phyloP scores from a whole-genome alignment of 2,888 invertebrate species.

The Phyto melanocephala region DNA sequence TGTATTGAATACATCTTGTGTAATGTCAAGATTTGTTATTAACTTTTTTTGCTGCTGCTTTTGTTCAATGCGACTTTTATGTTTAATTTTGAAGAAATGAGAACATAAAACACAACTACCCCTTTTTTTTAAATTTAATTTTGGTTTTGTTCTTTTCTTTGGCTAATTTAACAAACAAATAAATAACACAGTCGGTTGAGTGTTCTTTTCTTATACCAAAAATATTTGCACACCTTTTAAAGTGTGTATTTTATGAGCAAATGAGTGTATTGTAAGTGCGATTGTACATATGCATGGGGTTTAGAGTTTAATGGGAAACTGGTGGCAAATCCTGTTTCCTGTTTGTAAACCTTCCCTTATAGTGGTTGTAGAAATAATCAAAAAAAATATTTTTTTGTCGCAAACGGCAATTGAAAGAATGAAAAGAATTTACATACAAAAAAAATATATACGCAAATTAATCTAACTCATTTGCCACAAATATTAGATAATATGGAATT shows the following conservation, averaged over 20 bases:
- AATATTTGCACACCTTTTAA: conserved; percentile 61
- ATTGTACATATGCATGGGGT: conserved; percentile 8
- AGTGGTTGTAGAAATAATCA: not conserved
- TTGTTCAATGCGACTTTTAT: conserved; percentile 1
- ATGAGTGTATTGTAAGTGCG: conserved; percentile 21
- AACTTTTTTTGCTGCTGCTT: conserved; percentile 33
- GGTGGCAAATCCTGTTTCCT: conserved; percentile 35
- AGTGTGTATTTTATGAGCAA: conserved; percentile 23
- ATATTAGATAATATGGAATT: too few species aligned
- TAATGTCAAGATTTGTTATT: conserved; percentile 63
- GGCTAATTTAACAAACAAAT: conserved; percentile 53
- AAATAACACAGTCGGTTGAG: conserved; percentile 64
- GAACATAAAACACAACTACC: conserved; percentile 20
- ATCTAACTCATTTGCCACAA: too few species aligned
- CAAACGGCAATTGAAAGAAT: not conserved
- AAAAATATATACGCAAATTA: too few species aligned
- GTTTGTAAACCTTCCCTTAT: not conserved
- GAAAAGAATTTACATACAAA: too few species aligned
- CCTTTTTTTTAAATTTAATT: conserved; percentile 45
- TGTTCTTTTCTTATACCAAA: conserved; percentile 43
- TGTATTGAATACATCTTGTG: conserved; percentile 54
- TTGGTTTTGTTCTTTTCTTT: conserved; percentile 17
- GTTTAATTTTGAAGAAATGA: conserved; percentile 25
- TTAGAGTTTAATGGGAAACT: not conserved
- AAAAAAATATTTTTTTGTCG: not conserved